Base-by-base conservation (phyloP, 2,797 vertebrate species). In the Malacoraja senta region DNA sequence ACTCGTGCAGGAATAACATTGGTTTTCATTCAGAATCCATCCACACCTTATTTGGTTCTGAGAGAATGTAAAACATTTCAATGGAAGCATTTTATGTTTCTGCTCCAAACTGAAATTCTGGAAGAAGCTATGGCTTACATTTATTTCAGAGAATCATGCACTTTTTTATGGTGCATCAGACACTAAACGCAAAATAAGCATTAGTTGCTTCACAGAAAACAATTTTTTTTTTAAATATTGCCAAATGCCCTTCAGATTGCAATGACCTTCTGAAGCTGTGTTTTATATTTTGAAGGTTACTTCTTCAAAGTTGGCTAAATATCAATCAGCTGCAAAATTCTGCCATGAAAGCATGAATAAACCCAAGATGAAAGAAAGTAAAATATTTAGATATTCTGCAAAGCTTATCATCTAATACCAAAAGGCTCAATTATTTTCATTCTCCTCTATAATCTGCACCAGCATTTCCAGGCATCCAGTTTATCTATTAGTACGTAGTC, bases 271-370 rank as follows among this genome's bases (percentile, higher is more conserved):
- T 88, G 84, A 35, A 35, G 84, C 68, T 88, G 84, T 35, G 84
- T 68, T 63, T 88, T 63, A 88, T 88, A 88, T 68, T 68, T 88
- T 88, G n/a, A 88, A 68, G 63, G 29, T 88, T 88, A 68, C 35
- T 38, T 32, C 84, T 88, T 88, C 63, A 68, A 88, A 68, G 61
- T 35, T 68, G 32, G 61, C 8, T 6, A 88, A 35, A 68, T 88
- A 68, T 68, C 63, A 65, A 88, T 88, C 61, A 35, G 84, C 19
- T 88, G 84, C 63, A 88, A 88, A 68, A 68, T 35, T 88, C n/a
- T 32, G 63, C n/a, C 63, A 68, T 86, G 83, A 86, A 86, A 86
- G 83, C 61, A 65, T 17, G 6, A 63, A 88, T 63, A 68, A 88
- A 35, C 21, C 0, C 17, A 68, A 88, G 84, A 88, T 68, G 68